Conservation (phyloP, 2,797 vertebrate species). For the Thunnus albacares region DNA sequence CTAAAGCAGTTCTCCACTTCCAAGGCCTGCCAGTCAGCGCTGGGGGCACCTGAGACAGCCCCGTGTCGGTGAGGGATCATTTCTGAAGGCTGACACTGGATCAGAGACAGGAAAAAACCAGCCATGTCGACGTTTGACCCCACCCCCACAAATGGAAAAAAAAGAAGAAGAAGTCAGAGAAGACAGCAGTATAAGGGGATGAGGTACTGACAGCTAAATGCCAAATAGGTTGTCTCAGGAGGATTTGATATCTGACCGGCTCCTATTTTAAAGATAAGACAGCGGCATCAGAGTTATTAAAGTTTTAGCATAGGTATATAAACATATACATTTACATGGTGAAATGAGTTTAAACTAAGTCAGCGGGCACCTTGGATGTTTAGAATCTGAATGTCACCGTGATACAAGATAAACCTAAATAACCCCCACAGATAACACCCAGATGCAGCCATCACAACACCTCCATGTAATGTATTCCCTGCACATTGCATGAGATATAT, state of each 20-base stretch:
- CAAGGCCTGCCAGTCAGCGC: slow-evolving; percentile 82
- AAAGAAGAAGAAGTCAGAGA: slow-evolving; percentile 29
- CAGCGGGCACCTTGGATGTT: slow-evolving; percentile 74
- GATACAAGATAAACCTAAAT: slow-evolving; percentile 77
- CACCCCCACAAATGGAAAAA: slow-evolving; percentile 41
- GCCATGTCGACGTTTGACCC: slow-evolving; percentile 74
- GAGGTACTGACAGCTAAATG: slow-evolving; percentile 73
- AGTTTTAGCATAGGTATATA: slow-evolving; percentile 50
- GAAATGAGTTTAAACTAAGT: slow-evolving; percentile 69
- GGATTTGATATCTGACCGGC: slow-evolving; percentile 65
- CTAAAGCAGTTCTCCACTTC: slow-evolving; percentile 80
- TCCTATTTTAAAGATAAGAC: slow-evolving; percentile 71
- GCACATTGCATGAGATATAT: slow-evolving; percentile 77
- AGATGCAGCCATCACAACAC: slow-evolving; percentile 73
- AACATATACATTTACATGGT: slow-evolving; percentile 58
- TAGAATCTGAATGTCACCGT: slow-evolving; percentile 67
- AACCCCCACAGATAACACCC: slow-evolving; percentile 63
- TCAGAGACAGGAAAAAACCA: slow-evolving; percentile 66
- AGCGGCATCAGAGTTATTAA: slow-evolving; percentile 66
- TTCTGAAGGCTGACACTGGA: slow-evolving; percentile 77
- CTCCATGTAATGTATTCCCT: slow-evolving; percentile 71
- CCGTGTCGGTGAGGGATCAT: slow-evolving; percentile 69
- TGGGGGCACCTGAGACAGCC: slow-evolving; percentile 77
- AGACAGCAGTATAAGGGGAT: slow-evolving; percentile 53
- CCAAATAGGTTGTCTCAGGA: slow-evolving; percentile 71